Base-by-base conservation (phyloP, 1,140 invertebrate genomes). In the Araneus ventricosus region DNA sequence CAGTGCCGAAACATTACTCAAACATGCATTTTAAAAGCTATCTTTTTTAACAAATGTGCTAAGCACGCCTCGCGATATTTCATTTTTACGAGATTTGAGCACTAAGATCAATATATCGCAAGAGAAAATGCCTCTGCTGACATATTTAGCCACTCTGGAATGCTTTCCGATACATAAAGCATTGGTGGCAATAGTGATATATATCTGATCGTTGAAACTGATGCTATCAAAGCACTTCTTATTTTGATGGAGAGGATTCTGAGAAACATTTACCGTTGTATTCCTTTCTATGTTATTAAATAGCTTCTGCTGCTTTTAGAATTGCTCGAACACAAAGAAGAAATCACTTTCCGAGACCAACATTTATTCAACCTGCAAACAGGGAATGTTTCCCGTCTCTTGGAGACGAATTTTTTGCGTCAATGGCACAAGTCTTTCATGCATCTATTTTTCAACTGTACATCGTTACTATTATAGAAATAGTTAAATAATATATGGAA, bases 101-200 rank as follows among this genome's bases (percentile, higher is more conserved):
- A 34, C 27, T 20, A 34, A 37, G 70, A 75, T 75, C 70, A 75
- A 75, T 75, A 75, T 75, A 34, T 75, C 30, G 30, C 34, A 27
- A 17, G 17, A 34, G 34, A 34, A 34, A 75, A 75, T 75, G 70
- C 70, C 30, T 75, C 34, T 17, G 30, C 30, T 75, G 70, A 75
- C 70, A 75, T 75, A 34, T 75, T 75, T 75, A 75, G 70, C 30
- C 34, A 75, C 70, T 75, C 70, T 37, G 70, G 17, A 75, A 75
- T 75, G 70, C 70, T 75, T 75, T 75, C 70, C 70, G 20, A 75
- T 75, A 75, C 70, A 75, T 75, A 75, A 75, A 75, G 30, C 70
- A 75, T 37, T 10, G 70, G 70, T 34, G 30, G 70, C 30, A 75
- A 75, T 75, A 17, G 14, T 27, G 70, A 37, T 37, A 75, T 75